A percentile compares a stretch with the other conserved stretches of the same genome.
These are phyloP conservation scores for Erebia aethiops DNA, from an alignment of 2,888 invertebrate genomes.

Conservation along the genomic window DNA sequence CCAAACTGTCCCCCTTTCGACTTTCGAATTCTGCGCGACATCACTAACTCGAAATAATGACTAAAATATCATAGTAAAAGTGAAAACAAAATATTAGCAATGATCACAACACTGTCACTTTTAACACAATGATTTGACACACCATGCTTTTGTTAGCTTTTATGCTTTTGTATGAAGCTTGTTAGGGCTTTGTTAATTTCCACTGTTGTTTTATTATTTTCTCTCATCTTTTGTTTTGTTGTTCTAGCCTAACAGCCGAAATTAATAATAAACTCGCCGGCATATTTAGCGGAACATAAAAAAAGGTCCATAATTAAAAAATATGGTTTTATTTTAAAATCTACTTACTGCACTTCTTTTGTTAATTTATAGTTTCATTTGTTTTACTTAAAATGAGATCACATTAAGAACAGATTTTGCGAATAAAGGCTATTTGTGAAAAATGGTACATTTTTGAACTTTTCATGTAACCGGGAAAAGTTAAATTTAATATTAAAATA, in stretches of 20 bases:
- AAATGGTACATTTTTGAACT: no score
- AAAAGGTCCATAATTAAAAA: no score
- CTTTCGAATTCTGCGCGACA: constrained; percentile 52
- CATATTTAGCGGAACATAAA: no score
- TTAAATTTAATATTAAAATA: no score
- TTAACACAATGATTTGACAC: constrained; percentile 3
- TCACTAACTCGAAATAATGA: constrained; percentile 24
- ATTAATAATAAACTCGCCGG: no score
- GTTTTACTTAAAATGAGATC: no score
- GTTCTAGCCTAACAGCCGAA: background rate
- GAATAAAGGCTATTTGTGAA: no score
- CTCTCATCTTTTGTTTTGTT: background rate
- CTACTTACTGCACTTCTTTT: no score
- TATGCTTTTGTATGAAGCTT: background rate
- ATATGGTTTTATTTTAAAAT: no score
- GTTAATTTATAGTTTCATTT: no score
- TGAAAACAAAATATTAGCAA: constrained; percentile 23
- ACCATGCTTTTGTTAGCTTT: constrained; percentile 1
- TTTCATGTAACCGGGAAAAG: no score
- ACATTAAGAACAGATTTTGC: no score
- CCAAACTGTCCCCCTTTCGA: constrained; percentile 53
- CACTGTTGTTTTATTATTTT: background rate
- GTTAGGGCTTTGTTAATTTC: background rate
- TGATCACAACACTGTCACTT: constrained; percentile 24
- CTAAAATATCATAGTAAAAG: constrained; percentile 26